These are phyloP conservation scores for Stratiomys singularior DNA, from an alignment of 2,888 invertebrate genomes.

Conservation along the genomic window DNA sequence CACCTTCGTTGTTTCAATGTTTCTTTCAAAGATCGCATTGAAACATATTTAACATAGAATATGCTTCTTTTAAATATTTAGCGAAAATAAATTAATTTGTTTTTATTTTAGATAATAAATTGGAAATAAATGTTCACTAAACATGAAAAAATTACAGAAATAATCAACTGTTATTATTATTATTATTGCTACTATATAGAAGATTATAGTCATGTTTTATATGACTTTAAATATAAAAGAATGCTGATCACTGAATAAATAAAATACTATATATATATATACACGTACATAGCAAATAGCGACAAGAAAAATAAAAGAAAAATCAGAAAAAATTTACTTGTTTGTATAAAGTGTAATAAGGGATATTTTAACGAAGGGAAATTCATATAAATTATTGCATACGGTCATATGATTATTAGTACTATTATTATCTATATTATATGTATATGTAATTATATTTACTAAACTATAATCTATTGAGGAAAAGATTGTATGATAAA, in stretches of 20 bases:
- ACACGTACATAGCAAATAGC: background rate
- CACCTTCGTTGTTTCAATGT: background rate
- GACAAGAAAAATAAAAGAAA: constrained; percentile 14
- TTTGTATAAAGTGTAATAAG: constrained; percentile 25
- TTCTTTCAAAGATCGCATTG: background rate
- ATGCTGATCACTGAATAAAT: constrained; percentile 30
- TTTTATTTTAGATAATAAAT: constrained; percentile 39
- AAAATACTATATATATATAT: background rate
- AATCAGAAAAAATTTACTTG: constrained; percentile 30
- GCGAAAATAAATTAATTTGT: background rate
- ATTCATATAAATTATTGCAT: constrained; percentile 32
- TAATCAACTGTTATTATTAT: constrained; percentile 28
- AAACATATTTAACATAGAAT: background rate
- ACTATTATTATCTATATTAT: constrained; percentile 58
- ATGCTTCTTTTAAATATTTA: constrained; percentile 3
- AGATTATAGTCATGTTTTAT: constrained; percentile 51
- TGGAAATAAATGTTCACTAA: too few relatives aligned
- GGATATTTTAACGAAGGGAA: constrained; percentile 29
- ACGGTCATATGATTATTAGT: background rate
- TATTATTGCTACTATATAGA: constrained; percentile 14
- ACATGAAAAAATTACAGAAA: constrained; percentile 12
- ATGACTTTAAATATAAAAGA: constrained; percentile 45
- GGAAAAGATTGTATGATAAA: constrained; percentile 24
- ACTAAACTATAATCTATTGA: constrained; percentile 33
- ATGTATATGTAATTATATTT: constrained; percentile 6